phyloP scores from a whole-genome alignment of 2,797 vertebrate species.

The Sebastiscus albofasciatus region DNA sequence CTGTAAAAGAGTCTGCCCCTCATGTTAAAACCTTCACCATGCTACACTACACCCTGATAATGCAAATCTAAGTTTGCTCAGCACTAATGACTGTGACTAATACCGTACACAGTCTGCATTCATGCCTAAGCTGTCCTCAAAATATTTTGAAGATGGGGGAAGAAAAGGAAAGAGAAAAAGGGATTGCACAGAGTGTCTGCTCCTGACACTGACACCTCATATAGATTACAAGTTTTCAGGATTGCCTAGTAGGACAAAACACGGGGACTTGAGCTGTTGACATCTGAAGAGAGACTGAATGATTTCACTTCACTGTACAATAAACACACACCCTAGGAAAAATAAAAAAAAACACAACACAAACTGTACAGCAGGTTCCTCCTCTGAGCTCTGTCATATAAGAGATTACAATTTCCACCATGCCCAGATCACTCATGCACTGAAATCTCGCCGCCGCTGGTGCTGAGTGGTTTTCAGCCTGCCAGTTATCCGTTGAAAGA shows the following conservation, averaged over 20 bases:
- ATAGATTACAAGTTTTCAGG: slow-evolving; percentile 55
- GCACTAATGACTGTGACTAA: slow-evolving; percentile 71
- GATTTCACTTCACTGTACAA: slow-evolving; percentile 42
- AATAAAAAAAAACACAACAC: slow-evolving; percentile 35
- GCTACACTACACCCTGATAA: slow-evolving; percentile 64
- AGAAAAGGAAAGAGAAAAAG: slow-evolving; percentile 24
- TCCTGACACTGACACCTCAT: slow-evolving; percentile 44
- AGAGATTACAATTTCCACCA: slow-evolving; percentile 74
- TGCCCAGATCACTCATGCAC: slow-evolving; percentile 76
- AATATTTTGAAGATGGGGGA: slow-evolving; percentile 42
- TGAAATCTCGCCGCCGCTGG: slow-evolving; percentile 64
- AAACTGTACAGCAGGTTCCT: slow-evolving; percentile 30
- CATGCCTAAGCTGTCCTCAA: slow-evolving; percentile 55
- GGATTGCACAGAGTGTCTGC: slow-evolving; percentile 9
- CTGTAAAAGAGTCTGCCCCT: slow-evolving; percentile 63
- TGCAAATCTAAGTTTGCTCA: slow-evolving; percentile 67
- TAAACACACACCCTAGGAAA: slow-evolving; percentile 8
- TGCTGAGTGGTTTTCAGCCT: slow-evolving; percentile 81
- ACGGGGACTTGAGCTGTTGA: slow-evolving; percentile 42
- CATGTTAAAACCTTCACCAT: slow-evolving; percentile 72
- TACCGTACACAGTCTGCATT: slow-evolving; percentile 54
- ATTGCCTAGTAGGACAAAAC: slow-evolving; percentile 52
- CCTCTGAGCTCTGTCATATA: slow-evolving; percentile 62
- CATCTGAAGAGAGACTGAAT: slow-evolving; percentile 47
- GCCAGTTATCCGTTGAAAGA: slow-evolving; percentile 83